These are phyloP conservation scores for Notarius lentiginosus DNA, from an alignment of 2,113 vertebrate genomes.

Conservation along the genomic window DNA sequence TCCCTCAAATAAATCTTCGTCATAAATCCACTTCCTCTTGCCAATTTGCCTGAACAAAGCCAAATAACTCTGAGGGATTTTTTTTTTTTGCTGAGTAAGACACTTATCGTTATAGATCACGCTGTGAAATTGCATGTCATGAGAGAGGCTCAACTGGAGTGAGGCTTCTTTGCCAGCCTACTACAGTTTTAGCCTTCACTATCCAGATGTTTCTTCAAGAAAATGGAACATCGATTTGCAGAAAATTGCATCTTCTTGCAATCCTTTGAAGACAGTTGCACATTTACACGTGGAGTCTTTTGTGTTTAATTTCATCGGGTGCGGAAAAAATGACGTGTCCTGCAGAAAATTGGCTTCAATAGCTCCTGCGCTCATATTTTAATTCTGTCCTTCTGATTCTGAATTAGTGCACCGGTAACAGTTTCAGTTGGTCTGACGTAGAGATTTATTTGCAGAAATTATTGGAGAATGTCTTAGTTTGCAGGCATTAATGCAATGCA, in stretches of 20 bases:
- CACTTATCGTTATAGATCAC: conserved; percentile 11
- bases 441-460: conserved; percentile 16
- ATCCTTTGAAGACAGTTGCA: background rate
- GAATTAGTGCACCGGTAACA: background rate
- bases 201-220: conserved; percentile 18
- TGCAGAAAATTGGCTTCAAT: background rate
- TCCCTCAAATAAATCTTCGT: conserved; percentile 10
- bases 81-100: conserved; percentile 39
- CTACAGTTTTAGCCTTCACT: conserved; percentile 21
- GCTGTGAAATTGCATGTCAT: conserved; percentile 17
- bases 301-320: background rate
- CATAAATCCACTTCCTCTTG: conserved; percentile 6
- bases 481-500: conserved; percentile 13
- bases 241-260: background rate
- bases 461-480: conserved; percentile 7
- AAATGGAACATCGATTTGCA: background rate
- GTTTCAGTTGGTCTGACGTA: conserved; percentile 14
- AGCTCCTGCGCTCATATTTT: background rate
- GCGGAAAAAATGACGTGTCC: background rate
- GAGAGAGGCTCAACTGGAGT: conserved; percentile 14
- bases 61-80: conserved; percentile 15
- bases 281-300: background rate
- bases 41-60: conserved; percentile 11
- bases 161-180: background rate
- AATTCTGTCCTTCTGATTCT: background rate